Percentiles rank a stretch among this genome's conserved stretches.
phyloP scores from a whole-genome alignment of 2,797 vertebrate species.

The Phoebastria nigripes region DNA sequence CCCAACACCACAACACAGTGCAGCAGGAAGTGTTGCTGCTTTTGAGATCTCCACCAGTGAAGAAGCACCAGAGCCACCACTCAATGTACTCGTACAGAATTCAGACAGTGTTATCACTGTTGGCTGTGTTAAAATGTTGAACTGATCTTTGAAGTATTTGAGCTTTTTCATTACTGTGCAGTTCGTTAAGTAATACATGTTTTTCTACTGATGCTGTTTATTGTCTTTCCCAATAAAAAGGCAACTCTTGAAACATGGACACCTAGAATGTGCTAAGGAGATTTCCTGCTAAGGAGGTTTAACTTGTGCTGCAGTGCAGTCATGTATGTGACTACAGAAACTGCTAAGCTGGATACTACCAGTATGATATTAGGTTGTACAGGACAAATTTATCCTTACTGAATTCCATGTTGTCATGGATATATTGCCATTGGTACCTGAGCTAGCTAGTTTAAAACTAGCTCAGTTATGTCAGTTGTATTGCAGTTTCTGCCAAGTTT shows the following conservation, averaged over 20 bases:
- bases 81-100: background rate
- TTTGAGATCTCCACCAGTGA: background rate
- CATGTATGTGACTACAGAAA: background rate
- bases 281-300: background rate
- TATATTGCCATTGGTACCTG: background rate
- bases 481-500: background rate
- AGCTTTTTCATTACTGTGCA: background rate
- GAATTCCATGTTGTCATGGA: background rate
- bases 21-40: background rate
- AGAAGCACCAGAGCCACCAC: background rate
- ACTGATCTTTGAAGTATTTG: background rate
- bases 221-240: background rate
- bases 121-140: background rate
- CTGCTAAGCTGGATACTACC: background rate
- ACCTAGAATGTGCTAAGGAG: background rate
- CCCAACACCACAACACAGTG: rapidly evolving
- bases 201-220: background rate
- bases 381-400: background rate
- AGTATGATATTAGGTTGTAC: background rate
- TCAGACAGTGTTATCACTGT: rapidly evolving
- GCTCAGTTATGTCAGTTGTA: background rate
- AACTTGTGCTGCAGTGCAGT: background rate
- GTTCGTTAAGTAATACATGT: background rate
- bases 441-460: background rate
- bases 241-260: background rate